Evolutionary conservation across 1,140 invertebrate genomes (phyloP), one percentile per base, ranked within the genome.

Genomic region (Dolichoris vasculosae): DNA sequence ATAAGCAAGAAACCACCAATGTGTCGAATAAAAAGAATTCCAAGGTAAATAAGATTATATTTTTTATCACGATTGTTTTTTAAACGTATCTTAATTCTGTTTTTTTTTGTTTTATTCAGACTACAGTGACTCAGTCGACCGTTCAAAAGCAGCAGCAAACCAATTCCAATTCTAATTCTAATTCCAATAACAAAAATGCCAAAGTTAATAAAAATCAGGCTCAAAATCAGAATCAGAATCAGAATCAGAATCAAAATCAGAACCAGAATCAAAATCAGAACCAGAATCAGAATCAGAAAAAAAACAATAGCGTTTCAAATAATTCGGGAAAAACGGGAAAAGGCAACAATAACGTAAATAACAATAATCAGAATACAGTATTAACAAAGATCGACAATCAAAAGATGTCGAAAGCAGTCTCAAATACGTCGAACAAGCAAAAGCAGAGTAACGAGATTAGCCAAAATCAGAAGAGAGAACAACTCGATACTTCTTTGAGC

Each of bases 401-500:
- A 86, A 83, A 84, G 40, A n/a, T 67, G 67, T 73, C 83, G 35
- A 90, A 88, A 82, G 0, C 48, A 32, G 26, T 13, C 63, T 82
- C 76, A 51, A 69, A 81, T 82, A 55, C 63, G 11, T 20, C 43
- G 20, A 85, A 76, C 17, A 90, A 91, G 59, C 88, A 89, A 76
- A 87, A 85, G 48, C 59, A 82, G 63, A 67, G 59, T n/a, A 78
- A 83, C 3, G 43, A 87, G 2, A 71, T 88, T 59, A n/a, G 71
- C 0, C 89, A 89, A 20, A 87, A 85, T 38, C 73, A 59, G 30
- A 86, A 86, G 11, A 88, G 71, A 0, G 91, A 91, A 38, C 83
- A 88, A 6, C 32, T 89, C 0, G 89, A 84, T 51, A 77, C 87
- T 2, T 89, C 89, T 0, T 85, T 91, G 20, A 92, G 90, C 46